phyloP scores from a whole-genome alignment of 2,888 invertebrate species.

The Xestia ashworthii region DNA sequence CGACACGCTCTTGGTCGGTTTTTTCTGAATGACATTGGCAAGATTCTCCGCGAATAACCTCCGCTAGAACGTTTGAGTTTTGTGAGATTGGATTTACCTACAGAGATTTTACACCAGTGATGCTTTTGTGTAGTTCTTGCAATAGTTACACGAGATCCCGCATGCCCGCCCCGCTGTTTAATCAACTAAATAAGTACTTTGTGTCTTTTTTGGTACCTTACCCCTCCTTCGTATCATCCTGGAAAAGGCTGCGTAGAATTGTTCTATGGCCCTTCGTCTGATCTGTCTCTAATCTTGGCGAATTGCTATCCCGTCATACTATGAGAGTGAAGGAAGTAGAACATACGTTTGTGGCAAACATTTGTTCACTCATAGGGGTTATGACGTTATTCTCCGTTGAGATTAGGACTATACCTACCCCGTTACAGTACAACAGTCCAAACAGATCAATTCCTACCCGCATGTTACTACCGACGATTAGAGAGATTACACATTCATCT shows the following conservation, averaged over 20 bases:
- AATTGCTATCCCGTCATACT: background rate
- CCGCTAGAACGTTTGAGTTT: no score
- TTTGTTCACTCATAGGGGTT: background rate
- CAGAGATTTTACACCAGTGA: background rate
- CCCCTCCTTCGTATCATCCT: background rate
- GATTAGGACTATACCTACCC: background rate
- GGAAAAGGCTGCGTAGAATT: background rate
- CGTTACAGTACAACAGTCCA: background rate
- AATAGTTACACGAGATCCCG: background rate
- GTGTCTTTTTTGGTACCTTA: background rate
- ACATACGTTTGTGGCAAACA: background rate
- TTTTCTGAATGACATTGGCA: background rate
- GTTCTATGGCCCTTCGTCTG: background rate
- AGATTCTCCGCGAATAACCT: background rate
- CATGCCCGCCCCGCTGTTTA: no score
- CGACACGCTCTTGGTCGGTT: no score
- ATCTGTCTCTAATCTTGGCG: background rate
- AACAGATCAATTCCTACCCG: slow-evolving; percentile 27
- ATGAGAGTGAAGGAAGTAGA: background rate
- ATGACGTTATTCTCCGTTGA: background rate
- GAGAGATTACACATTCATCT: slow-evolving; percentile 36
- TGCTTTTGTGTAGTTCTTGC: background rate
- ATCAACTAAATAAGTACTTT: background rate
- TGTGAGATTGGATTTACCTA: background rate
- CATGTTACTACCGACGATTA: slow-evolving; percentile 33